phyloP scores from a whole-genome alignment of 1,140 invertebrate genomes.

The Drosophila eugracilis region DNA sequence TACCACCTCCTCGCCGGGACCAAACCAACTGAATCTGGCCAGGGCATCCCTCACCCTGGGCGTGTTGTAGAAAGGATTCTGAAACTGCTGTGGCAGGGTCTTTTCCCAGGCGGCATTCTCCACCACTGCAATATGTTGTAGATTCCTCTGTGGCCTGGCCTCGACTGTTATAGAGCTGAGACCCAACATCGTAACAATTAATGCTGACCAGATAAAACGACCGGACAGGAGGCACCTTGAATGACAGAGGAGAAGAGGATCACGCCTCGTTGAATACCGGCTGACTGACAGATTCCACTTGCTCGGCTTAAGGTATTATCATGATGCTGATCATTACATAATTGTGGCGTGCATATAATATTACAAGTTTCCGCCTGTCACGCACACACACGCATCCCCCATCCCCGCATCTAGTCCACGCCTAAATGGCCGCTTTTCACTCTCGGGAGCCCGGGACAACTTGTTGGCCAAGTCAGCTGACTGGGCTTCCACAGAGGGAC shows the following conservation, averaged over 20 bases:
- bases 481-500: constrained; percentile 26
- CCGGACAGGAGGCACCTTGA: constrained; percentile 56
- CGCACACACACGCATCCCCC: constrained; percentile 56
- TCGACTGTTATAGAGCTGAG: constrained; percentile 9
- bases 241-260: constrained; percentile 19
- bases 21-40: constrained; percentile 86
- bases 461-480: constrained; percentile 73
- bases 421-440: constrained; percentile 79
- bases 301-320: constrained; percentile 45
- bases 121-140: constrained; percentile 83
- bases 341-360: constrained; percentile 78
- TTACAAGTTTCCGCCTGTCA: constrained; percentile 80
- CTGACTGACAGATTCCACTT: constrained; percentile 44
- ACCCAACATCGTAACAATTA: constrained; percentile 16
- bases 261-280: constrained; percentile 33
- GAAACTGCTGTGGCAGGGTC: constrained; percentile 77
- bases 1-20: constrained; percentile 86
- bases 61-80: constrained; percentile 85
- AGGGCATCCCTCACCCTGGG: constrained; percentile 85
- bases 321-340: constrained; percentile 76
- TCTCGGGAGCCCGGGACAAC: constrained; percentile 50
- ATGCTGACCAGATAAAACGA: constrained; percentile 27
- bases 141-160: constrained; percentile 59
- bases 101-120: constrained; percentile 84
- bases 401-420: constrained; percentile 30